Conservation (phyloP, 2,113 vertebrate species). For the Gallinago undulata region DNA sequence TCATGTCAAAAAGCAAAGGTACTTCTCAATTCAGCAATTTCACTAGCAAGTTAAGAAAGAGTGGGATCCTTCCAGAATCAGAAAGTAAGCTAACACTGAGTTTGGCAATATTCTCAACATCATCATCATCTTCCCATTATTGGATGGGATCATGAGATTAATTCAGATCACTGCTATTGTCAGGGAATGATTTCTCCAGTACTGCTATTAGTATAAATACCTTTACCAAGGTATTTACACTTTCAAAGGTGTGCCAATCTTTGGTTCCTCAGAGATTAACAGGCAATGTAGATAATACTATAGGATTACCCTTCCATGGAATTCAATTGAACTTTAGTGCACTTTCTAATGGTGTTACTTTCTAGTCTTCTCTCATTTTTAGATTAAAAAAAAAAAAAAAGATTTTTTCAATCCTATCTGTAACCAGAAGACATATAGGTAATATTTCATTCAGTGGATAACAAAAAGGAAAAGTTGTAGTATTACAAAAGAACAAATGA, state of each 20-base stretch:
- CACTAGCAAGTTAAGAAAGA: neutral
- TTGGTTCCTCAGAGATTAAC: neutral
- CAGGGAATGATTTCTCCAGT: neutral
- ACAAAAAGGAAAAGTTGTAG: neutral
- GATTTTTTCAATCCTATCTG: neutral
- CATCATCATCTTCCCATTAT: neutral
- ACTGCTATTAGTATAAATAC: neutral
- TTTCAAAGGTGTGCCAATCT: neutral
- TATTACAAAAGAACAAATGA: neutral
- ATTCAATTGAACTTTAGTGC: neutral
- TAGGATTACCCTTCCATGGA: neutral
- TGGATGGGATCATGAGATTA: neutral
- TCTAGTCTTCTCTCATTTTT: neutral
- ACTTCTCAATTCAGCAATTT: neutral
- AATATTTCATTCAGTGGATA: neutral
- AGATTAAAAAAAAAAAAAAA: neutral
- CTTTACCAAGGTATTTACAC: neutral
- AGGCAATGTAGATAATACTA: neutral
- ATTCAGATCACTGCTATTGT: neutral
- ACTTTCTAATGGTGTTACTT: neutral
- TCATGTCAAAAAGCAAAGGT: neutral
- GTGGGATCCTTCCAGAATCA: neutral
- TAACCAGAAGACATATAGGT: neutral
- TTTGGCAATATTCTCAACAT: neutral
- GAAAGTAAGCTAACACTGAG: neutral